These are phyloP conservation scores for Athripsodes cinereus DNA, from an alignment of 2,888 invertebrate genomes.

Conservation along the genomic window DNA sequence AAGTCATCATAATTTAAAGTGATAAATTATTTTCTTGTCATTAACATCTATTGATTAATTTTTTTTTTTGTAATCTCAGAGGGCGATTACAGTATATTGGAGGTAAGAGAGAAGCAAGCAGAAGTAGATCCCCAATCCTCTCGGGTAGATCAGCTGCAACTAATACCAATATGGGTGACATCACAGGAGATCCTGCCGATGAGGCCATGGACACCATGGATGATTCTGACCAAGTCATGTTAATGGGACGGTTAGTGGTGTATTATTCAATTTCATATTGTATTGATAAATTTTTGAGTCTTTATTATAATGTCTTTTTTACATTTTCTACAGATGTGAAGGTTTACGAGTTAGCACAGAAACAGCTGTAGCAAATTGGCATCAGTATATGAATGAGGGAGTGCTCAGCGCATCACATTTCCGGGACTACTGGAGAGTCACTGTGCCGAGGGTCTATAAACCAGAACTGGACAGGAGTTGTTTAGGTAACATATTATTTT, in stretches of 20 bases:
- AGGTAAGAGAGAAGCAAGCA: neutral
- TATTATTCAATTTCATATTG: neutral
- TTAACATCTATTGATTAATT: too few species aligned
- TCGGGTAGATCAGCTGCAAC: neutral
- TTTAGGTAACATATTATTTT: conserved; percentile 40
- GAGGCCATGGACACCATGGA: conserved; percentile 17
- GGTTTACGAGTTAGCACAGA: conserved; percentile 12
- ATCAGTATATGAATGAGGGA: conserved; percentile 54
- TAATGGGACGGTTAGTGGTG: conserved; percentile 9
- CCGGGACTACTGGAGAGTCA: conserved; percentile 65
- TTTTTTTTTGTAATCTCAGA: too few species aligned
- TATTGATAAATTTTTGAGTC: neutral
- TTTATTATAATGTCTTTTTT: neutral
- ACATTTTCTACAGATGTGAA: conserved; percentile 1
- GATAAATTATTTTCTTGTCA: too few species aligned
- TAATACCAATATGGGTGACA: conserved; percentile 8
- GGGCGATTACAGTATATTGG: too few species aligned
- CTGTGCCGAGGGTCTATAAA: conserved; percentile 68
- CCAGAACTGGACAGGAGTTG: conserved; percentile 65
- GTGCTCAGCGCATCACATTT: conserved; percentile 57
- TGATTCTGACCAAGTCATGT: conserved; percentile 10
- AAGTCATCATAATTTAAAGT: too few species aligned
- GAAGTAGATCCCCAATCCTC: neutral
- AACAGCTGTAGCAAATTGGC: conserved; percentile 41
- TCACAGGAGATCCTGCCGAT: conserved; percentile 1